These are phyloP conservation scores for Astyanax mexicanus DNA, from an alignment of 2,797 vertebrate genomes.

Conservation along the genomic window DNA sequence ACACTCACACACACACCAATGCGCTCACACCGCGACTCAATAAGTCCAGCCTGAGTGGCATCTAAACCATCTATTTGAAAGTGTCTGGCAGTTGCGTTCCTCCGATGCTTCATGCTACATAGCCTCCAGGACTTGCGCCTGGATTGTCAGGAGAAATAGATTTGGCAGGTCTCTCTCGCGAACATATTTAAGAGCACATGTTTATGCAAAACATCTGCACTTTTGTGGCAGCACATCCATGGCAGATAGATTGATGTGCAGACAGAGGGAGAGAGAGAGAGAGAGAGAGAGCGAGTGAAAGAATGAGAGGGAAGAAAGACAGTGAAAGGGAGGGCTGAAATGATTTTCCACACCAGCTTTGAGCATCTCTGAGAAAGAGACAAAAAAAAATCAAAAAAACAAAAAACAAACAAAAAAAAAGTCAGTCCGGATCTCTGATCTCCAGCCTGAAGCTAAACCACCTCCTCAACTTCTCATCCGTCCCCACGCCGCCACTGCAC, in stretches of 20 bases:
- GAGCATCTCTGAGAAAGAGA: slow-evolving; percentile 17
- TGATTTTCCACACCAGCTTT: slow-evolving; percentile 55
- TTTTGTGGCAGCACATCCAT: slow-evolving; percentile 26
- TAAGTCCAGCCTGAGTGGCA: slow-evolving; percentile 18
- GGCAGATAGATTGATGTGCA: slow-evolving; percentile 38
- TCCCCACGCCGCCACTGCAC: slow-evolving; percentile 1
- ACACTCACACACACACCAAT: slow-evolving; percentile 8
- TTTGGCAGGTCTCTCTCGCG: slow-evolving; percentile 44
- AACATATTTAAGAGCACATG: slow-evolving; percentile 55
- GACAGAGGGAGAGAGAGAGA: background rate
- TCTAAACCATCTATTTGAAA: slow-evolving; percentile 36
- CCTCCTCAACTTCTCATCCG: slow-evolving; percentile 33
- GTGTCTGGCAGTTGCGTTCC: slow-evolving; percentile 39
- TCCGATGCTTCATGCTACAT: slow-evolving; percentile 36
- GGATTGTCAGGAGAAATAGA: slow-evolving; percentile 38
- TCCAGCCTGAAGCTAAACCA: slow-evolving; percentile 47
- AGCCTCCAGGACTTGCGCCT: slow-evolving; percentile 48
- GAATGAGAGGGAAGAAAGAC: slow-evolving; percentile 14
- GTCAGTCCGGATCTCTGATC: slow-evolving; percentile 45
- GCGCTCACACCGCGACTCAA: slow-evolving; percentile 4
- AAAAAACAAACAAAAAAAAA: background rate
- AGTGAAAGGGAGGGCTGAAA: slow-evolving; percentile 23
- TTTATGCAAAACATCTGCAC: slow-evolving; percentile 51
- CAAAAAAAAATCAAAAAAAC: too few species aligned
- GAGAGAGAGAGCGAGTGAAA: background rate